Conservation (phyloP, 64 coral and sea anemone genomes). For the Stichodactyla helianthus region DNA sequence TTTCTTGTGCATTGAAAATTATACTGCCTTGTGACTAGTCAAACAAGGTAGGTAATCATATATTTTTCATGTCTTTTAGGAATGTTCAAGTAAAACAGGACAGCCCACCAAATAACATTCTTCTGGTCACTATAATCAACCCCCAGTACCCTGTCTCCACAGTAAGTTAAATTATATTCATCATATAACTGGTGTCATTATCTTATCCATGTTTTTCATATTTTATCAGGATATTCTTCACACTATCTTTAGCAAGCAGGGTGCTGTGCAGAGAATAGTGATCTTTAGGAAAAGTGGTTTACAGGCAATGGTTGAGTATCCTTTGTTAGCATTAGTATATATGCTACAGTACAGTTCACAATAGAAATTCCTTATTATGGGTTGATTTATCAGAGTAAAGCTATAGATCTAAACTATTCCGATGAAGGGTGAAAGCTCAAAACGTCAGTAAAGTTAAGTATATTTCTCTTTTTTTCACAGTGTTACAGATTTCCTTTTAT, state of each 20-base stretch:
- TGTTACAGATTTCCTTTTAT: too few species aligned
- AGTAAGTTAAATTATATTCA: constrained; percentile 34
- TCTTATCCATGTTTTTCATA: neutral
- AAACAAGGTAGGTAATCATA: too few species aligned
- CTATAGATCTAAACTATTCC: too few species aligned
- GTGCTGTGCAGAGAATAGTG: constrained; percentile 79
- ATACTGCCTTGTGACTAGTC: too few species aligned
- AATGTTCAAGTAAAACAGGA: constrained; percentile 62
- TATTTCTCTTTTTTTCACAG: too few species aligned
- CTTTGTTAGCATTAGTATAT: constrained; percentile 19
- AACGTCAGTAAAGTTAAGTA: too few species aligned
- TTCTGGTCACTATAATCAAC: constrained; percentile 81
- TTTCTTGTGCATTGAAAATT: too few species aligned
- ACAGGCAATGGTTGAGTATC: constrained; percentile 99
- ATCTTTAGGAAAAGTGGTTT: constrained; percentile 90
- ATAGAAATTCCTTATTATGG: too few species aligned
- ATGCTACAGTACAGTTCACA: too few species aligned
- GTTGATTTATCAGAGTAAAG: too few species aligned
- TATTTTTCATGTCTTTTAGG: constrained; percentile 15
- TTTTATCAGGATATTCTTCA: constrained; percentile 85
- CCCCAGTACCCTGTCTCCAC: constrained; percentile 89
- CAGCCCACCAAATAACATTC: constrained; percentile 55
- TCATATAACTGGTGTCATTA: constrained; percentile 45
- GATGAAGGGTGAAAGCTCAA: too few species aligned
- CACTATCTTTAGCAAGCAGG: constrained; percentile 89